phyloP scores from a whole-genome alignment of 2,113 vertebrate genomes.

The Dipodomys spectabilis region DNA sequence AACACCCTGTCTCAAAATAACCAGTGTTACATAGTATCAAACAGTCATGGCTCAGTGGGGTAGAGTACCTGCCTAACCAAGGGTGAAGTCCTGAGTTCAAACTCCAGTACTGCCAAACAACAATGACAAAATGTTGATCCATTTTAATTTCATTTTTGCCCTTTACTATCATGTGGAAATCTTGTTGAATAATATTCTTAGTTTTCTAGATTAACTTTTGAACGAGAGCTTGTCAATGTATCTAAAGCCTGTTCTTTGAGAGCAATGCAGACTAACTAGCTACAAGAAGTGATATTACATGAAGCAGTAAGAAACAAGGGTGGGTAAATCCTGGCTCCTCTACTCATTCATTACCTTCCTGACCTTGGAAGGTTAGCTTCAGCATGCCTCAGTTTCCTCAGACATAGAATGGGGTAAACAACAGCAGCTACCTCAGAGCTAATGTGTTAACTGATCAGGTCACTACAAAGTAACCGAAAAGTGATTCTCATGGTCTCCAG shows the following conservation, averaged over 20 bases:
- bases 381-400: neutral
- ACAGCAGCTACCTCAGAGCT: neutral
- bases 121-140: neutral
- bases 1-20: no score
- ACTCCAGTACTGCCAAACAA: neutral
- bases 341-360: neutral
- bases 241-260: neutral
- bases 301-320: neutral
- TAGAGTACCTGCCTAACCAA: no score
- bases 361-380: neutral
- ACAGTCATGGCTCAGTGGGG: no score
- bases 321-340: neutral
- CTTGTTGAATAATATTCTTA: neutral
- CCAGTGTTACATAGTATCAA: no score
- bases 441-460: neutral
- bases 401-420: neutral
- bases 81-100: no score
- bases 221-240: neutral
- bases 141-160: constrained; percentile 24
- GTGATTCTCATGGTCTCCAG: neutral
- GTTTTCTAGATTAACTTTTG: constrained; percentile 22
- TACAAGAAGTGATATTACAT: neutral
- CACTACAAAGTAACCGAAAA: neutral
- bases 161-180: neutral
- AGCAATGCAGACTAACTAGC: neutral